Evolutionary conservation across 2,888 invertebrate species (phyloP).

Genomic region (Trissolcus japonicus): DNA sequence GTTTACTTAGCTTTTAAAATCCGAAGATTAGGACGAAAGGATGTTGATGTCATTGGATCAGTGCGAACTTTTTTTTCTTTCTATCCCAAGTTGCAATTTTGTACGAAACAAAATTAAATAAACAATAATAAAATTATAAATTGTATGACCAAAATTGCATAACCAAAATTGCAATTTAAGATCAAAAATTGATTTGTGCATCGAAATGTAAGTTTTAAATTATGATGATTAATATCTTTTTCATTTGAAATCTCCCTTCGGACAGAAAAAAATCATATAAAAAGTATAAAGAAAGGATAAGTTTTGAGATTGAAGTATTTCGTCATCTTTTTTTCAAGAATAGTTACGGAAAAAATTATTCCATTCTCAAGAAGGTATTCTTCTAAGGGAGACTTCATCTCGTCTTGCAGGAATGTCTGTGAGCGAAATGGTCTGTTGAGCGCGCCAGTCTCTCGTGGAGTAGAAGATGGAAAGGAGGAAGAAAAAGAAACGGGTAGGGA

Average conservation of each 20-base stretch:
- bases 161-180: no score
- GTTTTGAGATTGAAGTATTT: neutral
- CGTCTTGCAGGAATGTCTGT: conserved; percentile 1
- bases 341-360: neutral
- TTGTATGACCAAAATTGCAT: no score
- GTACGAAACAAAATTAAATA: no score
- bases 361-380: conserved; percentile 5
- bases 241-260: no score
- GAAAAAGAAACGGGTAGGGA: neutral
- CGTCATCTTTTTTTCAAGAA: neutral
- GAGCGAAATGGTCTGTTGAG: neutral
- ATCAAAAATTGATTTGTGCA: no score
- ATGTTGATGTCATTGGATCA: conserved; percentile 46
- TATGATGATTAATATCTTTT: no score
- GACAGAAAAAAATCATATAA: no score
- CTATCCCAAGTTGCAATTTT: neutral
- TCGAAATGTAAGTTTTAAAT: no score
- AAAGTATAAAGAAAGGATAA: no score
- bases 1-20: conserved; percentile 52
- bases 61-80: conserved; percentile 6
- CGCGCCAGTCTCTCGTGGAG: neutral
- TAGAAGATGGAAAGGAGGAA: neutral
- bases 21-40: conserved; percentile 43
- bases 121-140: no score
- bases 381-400: conserved; percentile 9